Conservation (phyloP, 1,140 invertebrate genomes). For the Leptonema lineaticorne region DNA sequence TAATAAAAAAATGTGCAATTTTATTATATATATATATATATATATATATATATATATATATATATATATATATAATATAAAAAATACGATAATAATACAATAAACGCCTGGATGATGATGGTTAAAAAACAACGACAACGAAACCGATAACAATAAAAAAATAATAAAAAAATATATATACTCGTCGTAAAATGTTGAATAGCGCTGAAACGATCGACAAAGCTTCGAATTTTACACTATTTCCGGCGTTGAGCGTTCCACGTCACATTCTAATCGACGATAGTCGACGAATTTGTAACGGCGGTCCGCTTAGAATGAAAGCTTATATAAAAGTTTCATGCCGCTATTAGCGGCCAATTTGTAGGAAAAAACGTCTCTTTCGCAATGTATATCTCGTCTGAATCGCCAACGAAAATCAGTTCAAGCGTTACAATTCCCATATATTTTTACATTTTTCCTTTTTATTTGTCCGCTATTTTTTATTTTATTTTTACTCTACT, state of each 20-base stretch:
- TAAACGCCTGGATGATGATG: no score
- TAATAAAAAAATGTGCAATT: no score
- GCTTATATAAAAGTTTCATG: background rate
- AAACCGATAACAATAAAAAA: no score
- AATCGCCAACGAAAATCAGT: background rate
- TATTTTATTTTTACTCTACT: background rate
- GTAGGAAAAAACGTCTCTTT: conserved; percentile 8
- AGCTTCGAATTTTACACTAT: conserved; percentile 13
- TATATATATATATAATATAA: no score
- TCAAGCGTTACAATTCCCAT: conserved; percentile 1
- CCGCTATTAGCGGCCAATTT: conserved; percentile 20
- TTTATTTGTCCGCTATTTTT: background rate
- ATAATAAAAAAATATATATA: no score
- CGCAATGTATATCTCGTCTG: background rate
- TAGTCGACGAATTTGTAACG: background rate
- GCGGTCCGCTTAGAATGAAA: background rate
- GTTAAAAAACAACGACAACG: no score
- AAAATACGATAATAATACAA: no score
- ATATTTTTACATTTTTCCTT: background rate
- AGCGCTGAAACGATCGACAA: background rate
- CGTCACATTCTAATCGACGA: background rate
- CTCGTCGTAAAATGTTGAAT: no score
- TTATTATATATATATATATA: no score
- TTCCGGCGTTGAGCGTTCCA: background rate
- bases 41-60: no score